A percentile compares a stretch with the other conserved stretches of the same genome.
phyloP scores from a whole-genome alignment of 2,797 vertebrate species.

The Rousettus madagascariensis region DNA sequence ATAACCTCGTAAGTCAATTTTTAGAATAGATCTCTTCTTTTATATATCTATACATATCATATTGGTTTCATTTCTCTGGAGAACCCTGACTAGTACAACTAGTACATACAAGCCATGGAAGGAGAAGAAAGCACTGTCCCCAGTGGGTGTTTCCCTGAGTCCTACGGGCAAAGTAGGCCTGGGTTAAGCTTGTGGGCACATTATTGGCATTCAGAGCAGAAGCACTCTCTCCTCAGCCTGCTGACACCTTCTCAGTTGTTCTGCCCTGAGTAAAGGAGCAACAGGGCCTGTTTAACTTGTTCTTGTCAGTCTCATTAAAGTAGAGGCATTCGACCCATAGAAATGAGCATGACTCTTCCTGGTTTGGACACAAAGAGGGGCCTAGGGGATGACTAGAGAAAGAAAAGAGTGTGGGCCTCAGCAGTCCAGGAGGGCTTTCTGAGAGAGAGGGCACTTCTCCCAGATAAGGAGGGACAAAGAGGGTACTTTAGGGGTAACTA shows the following conservation, averaged over 20 bases:
- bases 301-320: neutral
- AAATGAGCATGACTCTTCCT: neutral
- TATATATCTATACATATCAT: neutral
- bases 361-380: neutral
- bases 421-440: neutral
- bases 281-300: neutral
- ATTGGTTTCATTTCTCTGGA: neutral
- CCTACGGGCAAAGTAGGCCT: neutral
- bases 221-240: too few species aligned
- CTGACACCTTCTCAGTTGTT: neutral
- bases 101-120: neutral
- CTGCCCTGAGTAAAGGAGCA: neutral
- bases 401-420: neutral
- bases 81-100: neutral
- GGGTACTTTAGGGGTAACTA: too few species aligned
- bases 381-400: neutral
- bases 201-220: neutral
- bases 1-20: neutral
- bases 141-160: rapidly evolving
- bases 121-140: neutral
- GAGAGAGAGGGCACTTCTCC: neutral
- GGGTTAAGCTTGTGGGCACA: neutral
- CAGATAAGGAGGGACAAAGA: neutral
- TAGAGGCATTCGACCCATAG: neutral
- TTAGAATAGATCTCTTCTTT: neutral